A percentile compares a stretch with the other conserved stretches of the same genome.
Evolutionary conservation across 1,140 invertebrate genomes (phyloP).

Genomic region (Drosophila virilis): DNA sequence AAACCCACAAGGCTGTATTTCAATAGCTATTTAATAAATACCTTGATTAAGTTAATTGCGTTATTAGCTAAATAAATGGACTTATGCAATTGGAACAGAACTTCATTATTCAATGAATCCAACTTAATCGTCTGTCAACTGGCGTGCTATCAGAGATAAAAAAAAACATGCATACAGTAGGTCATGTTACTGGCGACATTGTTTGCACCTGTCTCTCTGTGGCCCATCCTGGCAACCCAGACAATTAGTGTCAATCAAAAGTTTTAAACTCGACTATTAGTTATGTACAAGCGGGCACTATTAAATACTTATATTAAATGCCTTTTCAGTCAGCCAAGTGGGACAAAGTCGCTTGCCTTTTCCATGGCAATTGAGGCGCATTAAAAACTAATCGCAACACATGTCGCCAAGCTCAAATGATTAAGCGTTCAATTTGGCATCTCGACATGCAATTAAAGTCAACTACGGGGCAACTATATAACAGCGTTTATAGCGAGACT

Average conservation of each 20-base stretch:
- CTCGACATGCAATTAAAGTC: slow-evolving; percentile 63
- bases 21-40: neutral
- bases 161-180: neutral
- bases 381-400: slow-evolving; percentile 66
- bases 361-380: slow-evolving; percentile 55
- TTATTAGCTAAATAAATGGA: neutral
- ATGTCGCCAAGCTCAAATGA: slow-evolving; percentile 55
- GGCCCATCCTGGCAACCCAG: neutral
- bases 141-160: neutral
- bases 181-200: neutral
- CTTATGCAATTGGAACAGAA: neutral
- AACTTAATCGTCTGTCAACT: neutral
- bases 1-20: neutral
- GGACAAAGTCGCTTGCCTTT: slow-evolving; percentile 17
- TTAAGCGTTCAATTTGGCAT: slow-evolving; percentile 61
- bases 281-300: slow-evolving; percentile 23
- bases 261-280: slow-evolving; percentile 30
- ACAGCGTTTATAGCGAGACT: neutral
- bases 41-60: neutral
- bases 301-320: slow-evolving; percentile 24
- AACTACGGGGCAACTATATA: slow-evolving; percentile 1
- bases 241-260: slow-evolving; percentile 63
- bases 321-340: slow-evolving; percentile 14
- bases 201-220: neutral
- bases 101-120: neutral